Base-by-base conservation (phyloP, 2,113 vertebrate species). In the Panthera leo region DNA sequence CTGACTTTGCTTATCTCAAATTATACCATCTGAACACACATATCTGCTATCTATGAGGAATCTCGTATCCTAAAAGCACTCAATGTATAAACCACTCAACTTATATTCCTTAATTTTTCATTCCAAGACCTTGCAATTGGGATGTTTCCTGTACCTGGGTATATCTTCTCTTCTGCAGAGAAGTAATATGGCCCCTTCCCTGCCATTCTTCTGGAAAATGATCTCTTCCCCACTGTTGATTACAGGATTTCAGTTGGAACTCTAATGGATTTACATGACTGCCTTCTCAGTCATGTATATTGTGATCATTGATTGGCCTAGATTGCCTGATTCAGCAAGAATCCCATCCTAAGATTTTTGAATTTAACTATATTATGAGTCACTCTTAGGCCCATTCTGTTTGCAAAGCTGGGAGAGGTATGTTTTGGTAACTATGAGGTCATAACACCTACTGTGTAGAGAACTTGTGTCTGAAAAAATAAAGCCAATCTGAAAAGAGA, bases 71-170 rank as follows among this genome's bases (percentile, higher is more conserved):
- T 87, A 48, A 87, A 48, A 71, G 31, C 92, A 73, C 34, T 70
- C 11, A 21, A 5, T 3, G 58, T 78, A n/a, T 34, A 82, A 86
- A 83, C 48, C 67, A 39, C 23, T 86, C 63, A 34, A 3, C 39
- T 34, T 1, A 4, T 2, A 5, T 31, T 25, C 51, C 2, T 23
- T 15, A 5, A 63, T 61, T 42, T n/a, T 75, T 19, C 23, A 15
- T 31, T 34, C 27, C 25, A 5, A 5, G 25, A 82, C 2, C 0
- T 23, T 5, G 42, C 21, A 21, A 2, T 53, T 13, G 25, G 12
- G 9, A 7, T n/a, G 19, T 18, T 85, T 85, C n/a, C 53, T 19
- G 4, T 4, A 7, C 67, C 23, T 4, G 13, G 53, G 21, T 1
- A 21, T 31, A 34, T 9, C 36, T 18, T 36, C 53, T 29, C 8